Conservation (phyloP, 1,140 invertebrate species). For the Belonocnema kinseyi region DNA sequence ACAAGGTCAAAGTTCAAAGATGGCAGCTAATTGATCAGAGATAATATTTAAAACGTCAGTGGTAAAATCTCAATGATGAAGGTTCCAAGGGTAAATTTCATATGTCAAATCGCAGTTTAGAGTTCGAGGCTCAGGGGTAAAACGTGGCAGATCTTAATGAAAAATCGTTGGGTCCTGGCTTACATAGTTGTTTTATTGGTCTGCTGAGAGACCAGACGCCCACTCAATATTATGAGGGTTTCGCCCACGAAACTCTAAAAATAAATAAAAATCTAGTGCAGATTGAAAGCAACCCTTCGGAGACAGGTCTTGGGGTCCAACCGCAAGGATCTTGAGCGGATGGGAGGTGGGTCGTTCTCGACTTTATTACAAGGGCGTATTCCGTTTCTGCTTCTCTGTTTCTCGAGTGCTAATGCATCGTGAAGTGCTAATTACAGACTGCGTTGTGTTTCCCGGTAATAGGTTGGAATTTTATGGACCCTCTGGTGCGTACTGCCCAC, state of each 20-base stretch:
- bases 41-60: no score
- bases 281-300: constrained; percentile 38
- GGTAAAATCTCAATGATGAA: no score
- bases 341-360: constrained; percentile 45
- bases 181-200: no score
- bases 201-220: no score
- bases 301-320: constrained; percentile 39
- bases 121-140: no score
- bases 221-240: no score
- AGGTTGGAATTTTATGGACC: constrained; percentile 67
- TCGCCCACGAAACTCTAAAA: constrained; percentile 27
- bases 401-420: constrained; percentile 68
- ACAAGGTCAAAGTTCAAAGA: no score
- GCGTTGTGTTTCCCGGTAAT: constrained; percentile 63
- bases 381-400: constrained; percentile 44
- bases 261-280: constrained; percentile 48
- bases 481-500: constrained; percentile 43
- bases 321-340: constrained; percentile 18
- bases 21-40: no score
- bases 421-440: constrained; percentile 73
- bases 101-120: no score
- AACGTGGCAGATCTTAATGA: no score
- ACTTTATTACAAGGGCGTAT: constrained; percentile 69
- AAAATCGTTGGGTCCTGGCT: no score
- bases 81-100: no score